Conservation (phyloP, 2,797 vertebrate genomes). For the Takifugu ocellatus region DNA sequence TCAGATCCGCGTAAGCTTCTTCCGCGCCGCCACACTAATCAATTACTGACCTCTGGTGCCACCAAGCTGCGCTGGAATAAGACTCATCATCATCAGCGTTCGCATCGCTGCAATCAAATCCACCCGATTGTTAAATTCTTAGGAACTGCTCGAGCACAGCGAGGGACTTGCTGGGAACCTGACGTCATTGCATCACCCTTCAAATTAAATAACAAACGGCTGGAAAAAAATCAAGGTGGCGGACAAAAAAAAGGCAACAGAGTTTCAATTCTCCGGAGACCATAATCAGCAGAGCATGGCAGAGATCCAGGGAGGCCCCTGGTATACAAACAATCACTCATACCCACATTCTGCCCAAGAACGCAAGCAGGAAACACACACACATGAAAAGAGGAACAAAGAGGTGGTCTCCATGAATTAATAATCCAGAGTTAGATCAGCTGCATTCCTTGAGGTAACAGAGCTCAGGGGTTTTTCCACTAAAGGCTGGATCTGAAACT, state of each 20-base stretch:
- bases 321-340: constrained; percentile 28
- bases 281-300: constrained; percentile 38
- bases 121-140: not conserved
- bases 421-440: not conserved
- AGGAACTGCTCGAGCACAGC: not conserved
- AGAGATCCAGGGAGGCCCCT: constrained; percentile 30
- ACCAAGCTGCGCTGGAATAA: constrained; percentile 2
- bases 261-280: constrained; percentile 37
- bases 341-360: constrained; percentile 1
- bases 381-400: not conserved
- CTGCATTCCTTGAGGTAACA: not conserved
- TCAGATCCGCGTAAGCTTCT: constrained; percentile 45
- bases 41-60: constrained; percentile 47
- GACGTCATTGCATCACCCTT: constrained; percentile 1
- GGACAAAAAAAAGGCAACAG: constrained; percentile 1
- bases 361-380: constrained; percentile 12
- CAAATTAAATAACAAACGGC: constrained; percentile 7
- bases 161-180: not conserved
- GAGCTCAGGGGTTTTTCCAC: constrained; percentile 13
- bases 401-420: not conserved
- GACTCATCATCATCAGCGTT: constrained; percentile 1
- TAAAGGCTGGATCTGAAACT: constrained; percentile 1
- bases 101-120: constrained; percentile 1
- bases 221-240: constrained; percentile 6
- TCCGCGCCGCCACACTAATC: constrained; percentile 46